Percentiles rank a stretch among this genome's conserved stretches.
Evolutionary conservation across 2,888 invertebrate species (phyloP).

Genomic region (Altica lythri): DNA sequence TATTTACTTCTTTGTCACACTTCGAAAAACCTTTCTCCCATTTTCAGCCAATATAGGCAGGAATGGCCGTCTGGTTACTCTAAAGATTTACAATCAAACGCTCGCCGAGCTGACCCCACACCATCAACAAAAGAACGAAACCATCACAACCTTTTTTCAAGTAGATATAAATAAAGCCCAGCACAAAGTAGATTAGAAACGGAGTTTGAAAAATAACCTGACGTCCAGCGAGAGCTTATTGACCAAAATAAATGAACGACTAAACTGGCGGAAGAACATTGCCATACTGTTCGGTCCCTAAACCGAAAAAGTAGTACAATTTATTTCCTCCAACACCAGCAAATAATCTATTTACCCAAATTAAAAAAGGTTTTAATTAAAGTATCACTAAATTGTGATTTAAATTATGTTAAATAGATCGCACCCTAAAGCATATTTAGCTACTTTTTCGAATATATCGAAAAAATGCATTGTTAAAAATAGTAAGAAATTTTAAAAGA

Average conservation of each 20-base stretch:
- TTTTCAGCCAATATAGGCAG: conserved; percentile 18
- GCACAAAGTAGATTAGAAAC: conserved; percentile 27
- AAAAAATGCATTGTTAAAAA: no score
- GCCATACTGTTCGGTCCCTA: conserved; percentile 7
- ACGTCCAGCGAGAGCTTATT: conserved; percentile 27
- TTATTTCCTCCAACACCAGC: conserved; percentile 21
- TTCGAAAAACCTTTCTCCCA: conserved; percentile 14
- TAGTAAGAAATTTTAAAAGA: no score
- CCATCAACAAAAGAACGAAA: conserved; percentile 25
- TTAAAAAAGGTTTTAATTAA: conserved; percentile 14
- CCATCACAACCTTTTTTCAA: conserved; percentile 27
- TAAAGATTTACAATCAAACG: conserved; percentile 21
- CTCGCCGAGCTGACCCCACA: conserved; percentile 15
- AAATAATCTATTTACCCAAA: conserved; percentile 23
- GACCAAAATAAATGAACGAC: conserved; percentile 28
- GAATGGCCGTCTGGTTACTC: conserved; percentile 11
- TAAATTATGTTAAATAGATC: no score
- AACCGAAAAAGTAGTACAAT: conserved; percentile 8
- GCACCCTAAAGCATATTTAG: no score
- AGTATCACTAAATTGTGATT: no score
- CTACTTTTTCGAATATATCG: no score
- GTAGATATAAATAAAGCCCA: conserved; percentile 25
- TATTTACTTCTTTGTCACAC: conserved; percentile 17
- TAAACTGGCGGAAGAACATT: neutral
- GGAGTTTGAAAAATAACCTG: conserved; percentile 26